Evolutionary conservation across 2,797 vertebrate species (phyloP).

Genomic region (Rachycentron canadum): DNA sequence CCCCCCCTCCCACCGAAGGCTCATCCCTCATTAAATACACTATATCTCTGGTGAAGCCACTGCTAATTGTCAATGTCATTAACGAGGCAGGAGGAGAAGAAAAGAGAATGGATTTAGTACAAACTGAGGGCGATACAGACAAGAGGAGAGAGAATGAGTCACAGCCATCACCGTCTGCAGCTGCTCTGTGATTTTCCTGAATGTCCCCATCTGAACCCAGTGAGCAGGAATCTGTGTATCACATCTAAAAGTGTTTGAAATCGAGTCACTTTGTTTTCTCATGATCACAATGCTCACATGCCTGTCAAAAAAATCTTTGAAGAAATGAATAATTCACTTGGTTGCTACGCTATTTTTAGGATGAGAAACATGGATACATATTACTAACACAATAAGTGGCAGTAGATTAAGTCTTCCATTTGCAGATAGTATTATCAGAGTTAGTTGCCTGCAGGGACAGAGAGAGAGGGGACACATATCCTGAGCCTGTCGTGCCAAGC

Average conservation of each 20-base stretch:
- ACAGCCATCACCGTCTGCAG: slow-evolving; percentile 55
- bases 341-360: slow-evolving; percentile 64
- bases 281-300: slow-evolving; percentile 39
- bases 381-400: slow-evolving; percentile 63
- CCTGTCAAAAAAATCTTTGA: slow-evolving; percentile 47
- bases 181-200: slow-evolving; percentile 54
- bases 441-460: slow-evolving; percentile 52
- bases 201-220: slow-evolving; percentile 52
- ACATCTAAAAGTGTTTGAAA: slow-evolving; percentile 48
- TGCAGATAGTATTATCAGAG: slow-evolving; percentile 75
- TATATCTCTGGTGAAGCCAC: slow-evolving; percentile 26
- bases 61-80: slow-evolving; percentile 58
- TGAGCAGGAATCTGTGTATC: slow-evolving; percentile 33
- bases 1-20: slow-evolving; percentile 1
- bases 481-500: slow-evolving; percentile 65
- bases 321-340: slow-evolving; percentile 41
- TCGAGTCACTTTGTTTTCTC: slow-evolving; percentile 37
- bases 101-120: slow-evolving; percentile 45
- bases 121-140: slow-evolving; percentile 40
- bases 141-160: slow-evolving; percentile 44
- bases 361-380: slow-evolving; percentile 51
- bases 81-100: slow-evolving; percentile 39
- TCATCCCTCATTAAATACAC: slow-evolving; percentile 47
- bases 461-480: slow-evolving; percentile 61
- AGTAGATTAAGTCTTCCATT: slow-evolving; percentile 68